These are phyloP conservation scores for Daubentonia madagascariensis DNA, from an alignment of 2,113 vertebrate genomes.

Conservation along the genomic window DNA sequence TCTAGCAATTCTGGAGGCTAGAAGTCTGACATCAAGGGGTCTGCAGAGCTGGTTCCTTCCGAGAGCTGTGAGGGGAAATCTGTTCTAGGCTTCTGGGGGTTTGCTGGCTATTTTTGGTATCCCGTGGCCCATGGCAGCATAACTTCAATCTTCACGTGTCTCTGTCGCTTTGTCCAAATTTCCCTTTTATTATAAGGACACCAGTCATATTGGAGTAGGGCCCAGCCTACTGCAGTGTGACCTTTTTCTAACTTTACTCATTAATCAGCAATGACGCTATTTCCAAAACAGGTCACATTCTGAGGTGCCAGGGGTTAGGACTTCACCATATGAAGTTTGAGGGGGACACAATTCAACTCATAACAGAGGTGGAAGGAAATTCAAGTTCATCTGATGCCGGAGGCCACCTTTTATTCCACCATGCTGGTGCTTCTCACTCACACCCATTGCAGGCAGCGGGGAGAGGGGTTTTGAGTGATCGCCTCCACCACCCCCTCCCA, in stretches of 20 bases:
- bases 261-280: not conserved
- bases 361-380: not conserved
- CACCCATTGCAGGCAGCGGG: not conserved
- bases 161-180: not conserved
- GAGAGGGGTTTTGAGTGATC: not conserved
- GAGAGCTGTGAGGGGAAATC: not conserved
- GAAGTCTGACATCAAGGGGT: not conserved
- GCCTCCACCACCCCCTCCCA: not conserved
- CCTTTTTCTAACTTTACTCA: not conserved
- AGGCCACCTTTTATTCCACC: not conserved
- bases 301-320: not conserved
- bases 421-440: not conserved
- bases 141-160: not conserved
- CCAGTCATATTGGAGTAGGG: not conserved
- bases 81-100: not conserved
- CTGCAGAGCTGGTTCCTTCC: not conserved
- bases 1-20: not conserved
- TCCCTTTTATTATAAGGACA: not conserved
- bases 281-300: slow-evolving; percentile 24
- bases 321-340: not conserved
- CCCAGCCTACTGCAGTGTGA: not conserved
- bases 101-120: not conserved
- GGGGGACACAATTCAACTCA: not conserved
- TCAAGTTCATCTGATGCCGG: not conserved
- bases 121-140: not conserved